Conservation (phyloP, 2,888 invertebrate genomes). For the Deilephila elpenor region DNA sequence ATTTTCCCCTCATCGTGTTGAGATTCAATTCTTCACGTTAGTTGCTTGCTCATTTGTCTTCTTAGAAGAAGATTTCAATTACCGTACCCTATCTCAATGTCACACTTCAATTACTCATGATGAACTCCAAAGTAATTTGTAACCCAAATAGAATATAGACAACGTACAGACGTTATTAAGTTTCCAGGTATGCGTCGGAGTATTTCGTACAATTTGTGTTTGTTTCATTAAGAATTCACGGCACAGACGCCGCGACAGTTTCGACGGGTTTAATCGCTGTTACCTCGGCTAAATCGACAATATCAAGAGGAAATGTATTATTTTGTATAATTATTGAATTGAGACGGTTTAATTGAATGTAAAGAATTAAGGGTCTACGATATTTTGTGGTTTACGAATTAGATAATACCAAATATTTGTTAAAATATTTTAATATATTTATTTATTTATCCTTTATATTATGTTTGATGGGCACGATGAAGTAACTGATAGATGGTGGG, state of each 20-base stretch:
- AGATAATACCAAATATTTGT: no score
- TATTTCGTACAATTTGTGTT: slow-evolving; percentile 1
- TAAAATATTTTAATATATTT: no score
- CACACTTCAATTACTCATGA: not conserved
- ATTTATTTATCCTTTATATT: no score
- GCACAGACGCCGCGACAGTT: not conserved
- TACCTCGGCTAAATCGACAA: slow-evolving; percentile 1
- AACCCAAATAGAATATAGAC: not conserved
- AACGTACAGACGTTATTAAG: not conserved
- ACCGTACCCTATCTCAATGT: not conserved
- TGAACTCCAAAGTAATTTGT: not conserved
- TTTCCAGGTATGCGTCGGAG: not conserved
- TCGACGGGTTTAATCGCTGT: not conserved
- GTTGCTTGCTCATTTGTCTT: no score
- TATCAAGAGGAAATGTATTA: not conserved
- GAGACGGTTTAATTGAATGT: not conserved
- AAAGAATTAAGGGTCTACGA: no score
- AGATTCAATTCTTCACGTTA: no score
- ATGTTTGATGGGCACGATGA: no score
- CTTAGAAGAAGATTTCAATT: no score
- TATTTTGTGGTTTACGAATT: no score
- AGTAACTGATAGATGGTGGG: no score
- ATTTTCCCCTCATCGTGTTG: no score
- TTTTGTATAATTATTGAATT: not conserved
- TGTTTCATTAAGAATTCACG: not conserved